Evolutionary conservation across 2,113 vertebrate species (phyloP).

Genomic region (Varanus komodoensis): DNA sequence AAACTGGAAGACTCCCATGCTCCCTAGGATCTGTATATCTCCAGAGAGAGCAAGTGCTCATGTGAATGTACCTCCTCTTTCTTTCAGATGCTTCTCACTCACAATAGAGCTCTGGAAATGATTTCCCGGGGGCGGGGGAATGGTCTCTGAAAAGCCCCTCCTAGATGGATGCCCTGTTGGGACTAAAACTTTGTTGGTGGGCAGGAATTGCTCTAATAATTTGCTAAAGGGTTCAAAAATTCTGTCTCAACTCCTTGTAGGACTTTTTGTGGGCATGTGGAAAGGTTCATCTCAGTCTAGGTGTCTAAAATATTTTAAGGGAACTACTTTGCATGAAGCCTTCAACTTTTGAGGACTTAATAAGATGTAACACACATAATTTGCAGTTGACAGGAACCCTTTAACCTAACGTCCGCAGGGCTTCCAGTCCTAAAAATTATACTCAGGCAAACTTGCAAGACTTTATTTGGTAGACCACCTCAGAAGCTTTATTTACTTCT

Average conservation of each 20-base stretch:
- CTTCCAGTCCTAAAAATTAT: not conserved
- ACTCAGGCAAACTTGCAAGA: not conserved
- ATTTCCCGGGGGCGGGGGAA: not conserved
- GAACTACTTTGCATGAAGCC: not conserved
- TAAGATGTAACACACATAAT: not conserved
- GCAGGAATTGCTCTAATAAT: not conserved
- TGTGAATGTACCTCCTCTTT: not conserved
- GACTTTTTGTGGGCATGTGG: not conserved
- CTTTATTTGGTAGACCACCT: not conserved
- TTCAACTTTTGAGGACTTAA: not conserved
- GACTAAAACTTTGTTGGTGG: not conserved
- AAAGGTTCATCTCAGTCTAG: not conserved
- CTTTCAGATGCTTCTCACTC: not conserved
- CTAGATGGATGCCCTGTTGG: not conserved
- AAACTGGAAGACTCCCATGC: no score
- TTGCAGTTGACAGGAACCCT: not conserved
- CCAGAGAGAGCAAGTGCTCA: no score
- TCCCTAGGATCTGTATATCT: no score
- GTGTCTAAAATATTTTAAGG: not conserved
- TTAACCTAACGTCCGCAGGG: not conserved
- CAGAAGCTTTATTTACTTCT: not conserved
- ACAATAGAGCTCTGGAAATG: not conserved
- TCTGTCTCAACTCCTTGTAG: no score
- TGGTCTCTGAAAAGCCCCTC: not conserved
- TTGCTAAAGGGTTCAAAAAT: not conserved